Base-by-base conservation (phyloP, 2,888 invertebrate species). In the Branchipolynoe longqiensis region DNA sequence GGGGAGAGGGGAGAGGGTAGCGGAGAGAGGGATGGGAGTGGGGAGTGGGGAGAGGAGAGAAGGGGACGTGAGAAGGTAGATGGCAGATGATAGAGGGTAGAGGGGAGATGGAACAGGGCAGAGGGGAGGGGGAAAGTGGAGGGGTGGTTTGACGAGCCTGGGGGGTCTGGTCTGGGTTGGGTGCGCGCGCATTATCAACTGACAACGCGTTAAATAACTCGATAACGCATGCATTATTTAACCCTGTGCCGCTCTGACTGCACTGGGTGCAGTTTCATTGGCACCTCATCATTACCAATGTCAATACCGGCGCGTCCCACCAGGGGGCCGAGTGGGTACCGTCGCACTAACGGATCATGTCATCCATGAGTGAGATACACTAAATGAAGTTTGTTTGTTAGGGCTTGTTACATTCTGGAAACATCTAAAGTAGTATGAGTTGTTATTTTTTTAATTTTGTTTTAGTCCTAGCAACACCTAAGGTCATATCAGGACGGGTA, bases 221-320 rank as follows among this genome's bases (percentile, higher is more conserved):
- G 69, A 69, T 69, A 69, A 69, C 33, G n/a, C 38, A 38, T 69
- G 69, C 33, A 69, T 69, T 33, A 69, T 69, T 69, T 33, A 69
- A 22, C 1, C 18, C 1, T 4, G 36, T 12, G 3, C 69, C 14
- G 69, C 69, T 69, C n/a, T 69, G 69, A 69, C 69, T 69, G 69
- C 38, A 14, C 14, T 38, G n/a, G 36, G 1, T 33, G 69, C 69
- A 69, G n/a, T 69, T 69, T 69, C 69, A 33, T 69, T 69, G 36
- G 18, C 69, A 31, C 69, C 69, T 38, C 12, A n/a, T 69, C 69
- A 69, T 69, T 69, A 69, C 36, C 38, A 36, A 36, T 69, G 69
- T 69, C 69, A 69, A 69, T 69, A 69, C 18, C 48, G 48, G 48
- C 8, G 48, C 48, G 48, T 48, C 18, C n/a, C n/a, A n/a, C n/a